A percentile compares a stretch with the other conserved stretches of the same genome.
These are phyloP conservation scores for Pristionchus japonicus DNA, from an alignment of 2,888 invertebrate species.

Conservation along the genomic window DNA sequence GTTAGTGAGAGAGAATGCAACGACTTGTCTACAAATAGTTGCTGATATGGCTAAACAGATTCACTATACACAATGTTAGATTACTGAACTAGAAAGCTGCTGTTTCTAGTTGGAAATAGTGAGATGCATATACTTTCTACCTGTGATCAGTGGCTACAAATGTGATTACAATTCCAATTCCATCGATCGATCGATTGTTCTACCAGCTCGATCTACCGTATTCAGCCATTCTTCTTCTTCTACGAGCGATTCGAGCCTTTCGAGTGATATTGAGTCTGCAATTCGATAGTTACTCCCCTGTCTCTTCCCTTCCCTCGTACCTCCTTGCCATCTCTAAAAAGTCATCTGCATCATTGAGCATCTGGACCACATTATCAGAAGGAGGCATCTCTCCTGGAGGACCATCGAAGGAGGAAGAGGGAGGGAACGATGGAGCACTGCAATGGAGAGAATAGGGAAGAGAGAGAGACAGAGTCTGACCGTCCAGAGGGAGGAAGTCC, in stretches of 20 bases:
- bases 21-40: slow-evolving; percentile 11
- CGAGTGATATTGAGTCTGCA: slow-evolving; percentile 35
- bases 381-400: slow-evolving; percentile 39
- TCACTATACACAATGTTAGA: not conserved
- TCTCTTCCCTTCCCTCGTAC: not conserved
- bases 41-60: not conserved
- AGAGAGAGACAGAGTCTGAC: not conserved
- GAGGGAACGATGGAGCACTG: not conserved
- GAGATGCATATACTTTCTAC: slow-evolving; percentile 7
- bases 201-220: not conserved
- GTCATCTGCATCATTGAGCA: slow-evolving; percentile 41
- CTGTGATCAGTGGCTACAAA: not conserved
- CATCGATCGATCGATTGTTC: not conserved
- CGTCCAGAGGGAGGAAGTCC: not conserved
- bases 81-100: not conserved
- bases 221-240: slow-evolving; percentile 34
- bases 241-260: not conserved
- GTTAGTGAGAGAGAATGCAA: not conserved
- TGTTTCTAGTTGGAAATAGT: slow-evolving; percentile 1
- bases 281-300: not conserved
- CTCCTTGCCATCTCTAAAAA: slow-evolving; percentile 19
- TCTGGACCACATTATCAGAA: slow-evolving; percentile 31
- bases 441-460: too few relatives aligned
- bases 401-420: not conserved
- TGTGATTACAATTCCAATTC: not conserved